Conservation (phyloP, 2,888 invertebrate genomes). For the Spilarctia lutea region DNA sequence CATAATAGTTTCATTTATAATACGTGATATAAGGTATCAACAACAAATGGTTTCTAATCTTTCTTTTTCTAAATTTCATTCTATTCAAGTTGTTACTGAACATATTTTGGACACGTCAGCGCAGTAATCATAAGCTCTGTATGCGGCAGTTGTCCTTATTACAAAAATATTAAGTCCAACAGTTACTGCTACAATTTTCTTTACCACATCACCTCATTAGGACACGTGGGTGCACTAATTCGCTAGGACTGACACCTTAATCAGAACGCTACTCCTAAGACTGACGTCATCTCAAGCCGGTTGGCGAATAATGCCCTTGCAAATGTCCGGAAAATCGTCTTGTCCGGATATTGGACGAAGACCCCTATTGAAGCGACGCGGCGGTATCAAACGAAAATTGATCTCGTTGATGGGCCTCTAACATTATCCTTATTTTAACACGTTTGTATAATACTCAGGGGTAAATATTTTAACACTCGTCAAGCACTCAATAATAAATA, state of each 20-base stretch:
- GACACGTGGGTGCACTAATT: background rate
- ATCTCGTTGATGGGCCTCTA: background rate
- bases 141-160: background rate
- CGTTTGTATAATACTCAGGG: background rate
- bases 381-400: constrained; percentile 23
- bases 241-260: constrained; percentile 26
- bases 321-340: constrained; percentile 43
- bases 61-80: too few species aligned
- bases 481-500: background rate
- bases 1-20: too few species aligned
- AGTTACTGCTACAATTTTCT: background rate
- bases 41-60: too few species aligned
- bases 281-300: constrained; percentile 44
- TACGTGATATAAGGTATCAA: too few species aligned
- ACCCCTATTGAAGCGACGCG: constrained; percentile 30
- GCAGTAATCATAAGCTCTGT: background rate
- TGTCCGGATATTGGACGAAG: constrained; percentile 48
- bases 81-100: too few species aligned
- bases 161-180: background rate
- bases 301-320: constrained; percentile 31
- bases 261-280: constrained; percentile 27
- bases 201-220: background rate
- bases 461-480: background rate
- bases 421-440: background rate
- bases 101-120: too few species aligned